phyloP scores from a whole-genome alignment of 1,140 invertebrate genomes.

The Dendroctonus ponderosae region DNA sequence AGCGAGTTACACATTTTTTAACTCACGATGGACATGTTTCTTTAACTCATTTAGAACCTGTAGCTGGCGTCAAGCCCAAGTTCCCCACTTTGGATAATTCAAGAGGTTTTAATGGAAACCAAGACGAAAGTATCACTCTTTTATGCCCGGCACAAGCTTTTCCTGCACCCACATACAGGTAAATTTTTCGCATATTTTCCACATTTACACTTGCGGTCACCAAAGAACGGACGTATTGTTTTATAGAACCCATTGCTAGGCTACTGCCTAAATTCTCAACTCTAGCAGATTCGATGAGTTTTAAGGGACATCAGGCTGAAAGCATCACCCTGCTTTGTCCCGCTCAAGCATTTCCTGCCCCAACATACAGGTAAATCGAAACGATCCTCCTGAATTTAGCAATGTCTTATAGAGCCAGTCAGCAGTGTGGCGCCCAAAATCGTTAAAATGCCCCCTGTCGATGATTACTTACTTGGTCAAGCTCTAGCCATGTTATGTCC shows the following conservation, averaged over 20 bases:
- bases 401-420: slow-evolving; percentile 56
- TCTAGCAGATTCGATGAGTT: slow-evolving; percentile 46
- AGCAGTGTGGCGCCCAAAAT: slow-evolving; percentile 63
- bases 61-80: slow-evolving; percentile 68
- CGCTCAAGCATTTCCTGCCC: slow-evolving; percentile 62
- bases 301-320: slow-evolving; percentile 41
- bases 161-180: slow-evolving; percentile 66
- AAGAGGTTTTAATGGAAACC: slow-evolving; percentile 39
- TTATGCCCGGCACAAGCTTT: slow-evolving; percentile 66
- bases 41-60: slow-evolving; percentile 67
- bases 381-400: not conserved
- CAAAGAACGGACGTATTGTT: slow-evolving; percentile 16
- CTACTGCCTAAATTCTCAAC: slow-evolving; percentile 58
- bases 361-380: slow-evolving; percentile 57
- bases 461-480: slow-evolving; percentile 55
- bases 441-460: slow-evolving; percentile 66
- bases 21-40: not conserved
- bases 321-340: slow-evolving; percentile 61
- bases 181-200: slow-evolving; percentile 37
- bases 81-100: slow-evolving; percentile 58
- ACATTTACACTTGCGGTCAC: not conserved
- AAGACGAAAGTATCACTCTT: slow-evolving; percentile 43
- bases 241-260: slow-evolving; percentile 58
- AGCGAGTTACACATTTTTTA: not conserved
- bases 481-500: slow-evolving; percentile 57